Conservation (phyloP, 2,888 invertebrate genomes). For the Junonia oenone region DNA sequence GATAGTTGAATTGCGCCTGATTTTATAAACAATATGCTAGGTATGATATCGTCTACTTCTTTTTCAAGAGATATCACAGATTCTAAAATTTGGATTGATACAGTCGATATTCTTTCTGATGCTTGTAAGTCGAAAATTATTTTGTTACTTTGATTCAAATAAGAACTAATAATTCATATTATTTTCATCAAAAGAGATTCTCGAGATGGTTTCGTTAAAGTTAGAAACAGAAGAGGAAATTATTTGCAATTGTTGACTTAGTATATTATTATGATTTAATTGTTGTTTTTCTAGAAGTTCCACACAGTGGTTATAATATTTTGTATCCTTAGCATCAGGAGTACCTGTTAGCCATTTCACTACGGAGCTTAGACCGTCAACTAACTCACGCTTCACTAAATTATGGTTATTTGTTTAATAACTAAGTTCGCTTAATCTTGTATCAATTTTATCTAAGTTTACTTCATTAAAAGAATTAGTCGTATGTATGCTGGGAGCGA, state of each 20-base stretch:
- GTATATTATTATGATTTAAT: background rate
- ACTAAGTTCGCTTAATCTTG: background rate
- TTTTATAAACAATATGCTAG: too few species aligned
- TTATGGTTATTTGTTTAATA: background rate
- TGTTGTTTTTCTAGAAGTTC: conserved; percentile 3
- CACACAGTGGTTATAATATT: background rate
- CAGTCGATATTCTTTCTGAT: background rate
- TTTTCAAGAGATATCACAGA: conserved; percentile 4
- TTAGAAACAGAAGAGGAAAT: background rate
- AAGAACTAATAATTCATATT: background rate
- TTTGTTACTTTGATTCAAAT: background rate
- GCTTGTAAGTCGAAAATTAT: background rate
- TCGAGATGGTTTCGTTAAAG: background rate
- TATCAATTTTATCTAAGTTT: background rate
- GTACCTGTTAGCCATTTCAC: background rate
- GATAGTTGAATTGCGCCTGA: conserved; percentile 15
- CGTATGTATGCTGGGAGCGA: background rate
- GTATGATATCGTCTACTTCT: conserved; percentile 8
- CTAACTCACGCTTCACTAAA: background rate
- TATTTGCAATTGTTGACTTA: background rate
- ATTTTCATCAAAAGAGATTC: background rate
- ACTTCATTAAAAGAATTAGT: background rate
- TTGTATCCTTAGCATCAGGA: background rate
- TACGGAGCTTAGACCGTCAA: background rate
- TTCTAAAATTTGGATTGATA: too few species aligned